Conservation (phyloP, 2,797 vertebrate genomes). For the Sebastes matsubarae region DNA sequence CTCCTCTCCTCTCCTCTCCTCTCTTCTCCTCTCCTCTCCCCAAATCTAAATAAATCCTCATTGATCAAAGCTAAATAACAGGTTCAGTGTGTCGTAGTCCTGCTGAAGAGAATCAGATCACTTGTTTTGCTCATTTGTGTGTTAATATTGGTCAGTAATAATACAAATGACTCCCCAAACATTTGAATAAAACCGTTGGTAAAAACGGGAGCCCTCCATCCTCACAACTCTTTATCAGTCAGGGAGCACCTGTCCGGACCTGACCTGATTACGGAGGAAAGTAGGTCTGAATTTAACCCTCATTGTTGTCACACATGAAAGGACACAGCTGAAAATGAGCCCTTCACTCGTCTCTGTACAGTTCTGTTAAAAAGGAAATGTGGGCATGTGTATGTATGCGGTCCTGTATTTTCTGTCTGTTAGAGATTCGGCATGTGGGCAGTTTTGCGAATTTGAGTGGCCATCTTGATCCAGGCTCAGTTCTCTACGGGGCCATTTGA, state of each 20-base stretch:
- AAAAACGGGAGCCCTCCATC: constrained; percentile 54
- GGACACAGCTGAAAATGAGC: constrained; percentile 35
- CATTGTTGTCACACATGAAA: constrained; percentile 52
- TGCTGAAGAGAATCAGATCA: neutral
- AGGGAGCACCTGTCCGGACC: constrained; percentile 67
- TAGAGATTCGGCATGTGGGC: neutral
- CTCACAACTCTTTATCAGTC: constrained; percentile 69
- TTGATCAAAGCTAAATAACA: neutral
- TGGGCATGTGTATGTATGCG: neutral
- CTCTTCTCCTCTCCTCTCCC: neutral
- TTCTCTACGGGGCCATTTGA: neutral
- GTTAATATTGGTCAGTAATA: constrained; percentile 13
- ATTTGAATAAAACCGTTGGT: neutral
- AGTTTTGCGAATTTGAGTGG: neutral
- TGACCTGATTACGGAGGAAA: constrained; percentile 76
- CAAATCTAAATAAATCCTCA: neutral
- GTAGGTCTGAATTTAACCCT: constrained; percentile 73
- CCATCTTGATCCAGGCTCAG: neutral
- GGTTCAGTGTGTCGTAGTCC: neutral
- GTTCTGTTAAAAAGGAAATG: neutral
- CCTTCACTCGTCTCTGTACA: constrained; percentile 11
- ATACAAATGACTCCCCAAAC: constrained; percentile 31
- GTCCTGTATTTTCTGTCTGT: constrained; percentile 1
- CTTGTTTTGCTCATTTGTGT: constrained; percentile 18
- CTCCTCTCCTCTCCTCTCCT: neutral